A percentile compares a stretch with the other conserved stretches of the same genome.
phyloP scores from a whole-genome alignment of 2,888 invertebrate genomes.

The Brassicogethes aeneus region DNA sequence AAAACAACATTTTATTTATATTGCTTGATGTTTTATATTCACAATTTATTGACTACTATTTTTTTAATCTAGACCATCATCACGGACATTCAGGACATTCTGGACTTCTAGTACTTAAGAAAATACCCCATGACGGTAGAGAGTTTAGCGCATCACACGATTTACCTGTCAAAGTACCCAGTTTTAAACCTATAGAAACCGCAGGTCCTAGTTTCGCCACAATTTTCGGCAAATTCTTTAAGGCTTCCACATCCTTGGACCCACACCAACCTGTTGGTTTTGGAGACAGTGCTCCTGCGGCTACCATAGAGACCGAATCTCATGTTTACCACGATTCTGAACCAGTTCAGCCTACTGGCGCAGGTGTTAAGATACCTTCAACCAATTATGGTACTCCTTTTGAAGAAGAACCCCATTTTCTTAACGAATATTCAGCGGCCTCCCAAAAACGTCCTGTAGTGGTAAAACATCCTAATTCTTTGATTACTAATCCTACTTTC shows the following conservation, averaged over 20 bases:
- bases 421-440: constrained; percentile 4
- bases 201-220: constrained; percentile 21
- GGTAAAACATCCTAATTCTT: constrained; percentile 4
- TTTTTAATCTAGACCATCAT: constrained; percentile 15
- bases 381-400: constrained; percentile 18
- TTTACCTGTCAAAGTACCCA: constrained; percentile 15
- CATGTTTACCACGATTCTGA: constrained; percentile 4
- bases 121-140: constrained; percentile 24
- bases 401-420: constrained; percentile 9
- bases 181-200: constrained; percentile 24
- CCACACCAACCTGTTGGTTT: constrained; percentile 25
- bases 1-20: too few species aligned
- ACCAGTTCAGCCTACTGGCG: not conserved
- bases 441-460: constrained; percentile 1
- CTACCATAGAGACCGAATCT: constrained; percentile 8
- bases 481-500: too few species aligned
- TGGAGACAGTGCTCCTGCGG: constrained; percentile 15
- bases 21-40: too few species aligned
- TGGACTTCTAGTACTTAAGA: constrained; percentile 37
- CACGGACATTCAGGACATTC: constrained; percentile 25
- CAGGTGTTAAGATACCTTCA: constrained; percentile 12
- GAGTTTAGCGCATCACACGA: constrained; percentile 7
- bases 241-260: constrained; percentile 27
- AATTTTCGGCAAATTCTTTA: constrained; percentile 27
- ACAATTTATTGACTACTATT: too few species aligned